These are phyloP conservation scores for Acomys russatus DNA, from an alignment of 2,797 vertebrate genomes.

Conservation along the genomic window DNA sequence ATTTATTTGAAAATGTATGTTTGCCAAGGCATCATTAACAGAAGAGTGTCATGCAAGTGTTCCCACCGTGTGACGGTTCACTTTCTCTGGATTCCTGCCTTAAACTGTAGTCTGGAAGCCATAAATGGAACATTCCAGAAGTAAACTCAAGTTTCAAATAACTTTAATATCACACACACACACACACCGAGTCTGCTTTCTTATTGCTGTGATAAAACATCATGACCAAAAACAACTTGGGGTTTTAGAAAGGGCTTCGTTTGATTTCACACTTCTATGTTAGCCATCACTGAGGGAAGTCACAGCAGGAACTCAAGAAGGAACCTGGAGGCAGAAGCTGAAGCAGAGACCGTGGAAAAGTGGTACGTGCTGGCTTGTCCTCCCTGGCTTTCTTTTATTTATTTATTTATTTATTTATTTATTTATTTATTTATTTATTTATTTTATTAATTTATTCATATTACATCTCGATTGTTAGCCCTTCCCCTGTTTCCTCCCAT, in stretches of 20 bases:
- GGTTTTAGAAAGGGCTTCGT: neutral
- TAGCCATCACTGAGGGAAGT: neutral
- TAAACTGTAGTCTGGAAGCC: neutral
- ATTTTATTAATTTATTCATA: too few relatives aligned
- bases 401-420: too few relatives aligned
- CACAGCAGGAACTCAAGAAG: neutral
- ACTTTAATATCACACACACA: neutral
- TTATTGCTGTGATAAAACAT: neutral
- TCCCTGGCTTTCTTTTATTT: neutral
- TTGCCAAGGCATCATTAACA: neutral
- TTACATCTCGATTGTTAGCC: too few relatives aligned
- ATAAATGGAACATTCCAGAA: neutral
- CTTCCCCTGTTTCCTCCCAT: too few relatives aligned
- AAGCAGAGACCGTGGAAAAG: neutral
- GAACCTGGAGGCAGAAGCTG: neutral
- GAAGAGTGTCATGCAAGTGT: neutral
- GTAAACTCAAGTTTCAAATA: neutral
- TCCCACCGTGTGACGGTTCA: neutral
- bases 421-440: too few relatives aligned
- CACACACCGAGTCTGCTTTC: neutral
- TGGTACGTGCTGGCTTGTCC: neutral
- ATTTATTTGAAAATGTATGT: neutral
- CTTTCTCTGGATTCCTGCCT: neutral
- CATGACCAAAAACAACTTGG: neutral
- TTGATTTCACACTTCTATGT: neutral